Conservation (phyloP, 2,888 invertebrate species). For the Papilio elwesi region DNA sequence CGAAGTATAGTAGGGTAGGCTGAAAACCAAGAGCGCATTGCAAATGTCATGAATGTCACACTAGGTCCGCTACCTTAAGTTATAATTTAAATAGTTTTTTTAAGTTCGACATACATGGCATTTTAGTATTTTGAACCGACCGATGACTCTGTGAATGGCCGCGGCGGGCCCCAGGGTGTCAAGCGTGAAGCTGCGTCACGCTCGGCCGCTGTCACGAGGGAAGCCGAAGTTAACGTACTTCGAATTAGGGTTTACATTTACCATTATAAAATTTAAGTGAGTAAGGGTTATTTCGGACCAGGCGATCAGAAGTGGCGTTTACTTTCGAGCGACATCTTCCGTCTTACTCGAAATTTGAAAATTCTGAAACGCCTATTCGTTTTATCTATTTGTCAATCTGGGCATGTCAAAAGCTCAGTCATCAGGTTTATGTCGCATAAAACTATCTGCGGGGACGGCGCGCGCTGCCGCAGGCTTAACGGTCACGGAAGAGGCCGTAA, state of each 20-base stretch:
- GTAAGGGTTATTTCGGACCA: no score
- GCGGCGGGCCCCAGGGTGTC: constrained; percentile 13
- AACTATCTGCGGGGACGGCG: background rate
- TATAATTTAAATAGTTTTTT: no score
- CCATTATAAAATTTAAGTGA: background rate
- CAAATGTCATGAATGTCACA: no score
- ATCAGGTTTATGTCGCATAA: background rate
- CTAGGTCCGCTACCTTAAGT: no score
- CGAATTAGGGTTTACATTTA: background rate
- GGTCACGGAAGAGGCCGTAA: constrained; percentile 15
- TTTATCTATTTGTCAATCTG: constrained; percentile 13
- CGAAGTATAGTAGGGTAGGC: no score
- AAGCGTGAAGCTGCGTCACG: constrained; percentile 30
- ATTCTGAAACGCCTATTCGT: background rate
- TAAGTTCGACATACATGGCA: no score
- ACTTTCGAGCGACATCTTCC: no score
- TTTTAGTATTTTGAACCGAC: background rate
- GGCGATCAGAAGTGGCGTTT: no score
- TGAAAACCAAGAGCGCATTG: no score
- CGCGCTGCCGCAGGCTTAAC: background rate
- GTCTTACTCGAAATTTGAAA: no score
- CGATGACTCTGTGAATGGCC: background rate
- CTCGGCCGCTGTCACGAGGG: background rate
- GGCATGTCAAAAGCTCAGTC: background rate
- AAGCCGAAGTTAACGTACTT: background rate